phyloP scores from a whole-genome alignment of 2,888 invertebrate genomes.

The Lithophane semibrunnea region DNA sequence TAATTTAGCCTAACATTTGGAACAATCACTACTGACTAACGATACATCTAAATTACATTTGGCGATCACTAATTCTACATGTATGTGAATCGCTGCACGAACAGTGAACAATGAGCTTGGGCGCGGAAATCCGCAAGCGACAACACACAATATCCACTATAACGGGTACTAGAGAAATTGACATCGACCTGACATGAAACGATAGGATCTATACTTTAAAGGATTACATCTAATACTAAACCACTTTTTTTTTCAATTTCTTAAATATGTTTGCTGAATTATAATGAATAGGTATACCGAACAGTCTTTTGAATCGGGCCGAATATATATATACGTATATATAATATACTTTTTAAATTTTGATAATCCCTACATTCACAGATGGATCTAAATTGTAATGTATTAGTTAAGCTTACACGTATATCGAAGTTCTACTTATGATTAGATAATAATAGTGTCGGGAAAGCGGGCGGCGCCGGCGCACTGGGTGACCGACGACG shows the following conservation, averaged over 20 bases:
- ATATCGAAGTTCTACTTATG: slow-evolving; percentile 75
- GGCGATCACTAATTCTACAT: slow-evolving; percentile 88
- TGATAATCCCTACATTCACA: slow-evolving; percentile 86
- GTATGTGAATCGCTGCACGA: slow-evolving; percentile 82
- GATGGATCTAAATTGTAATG: slow-evolving; percentile 84
- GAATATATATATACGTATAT: slow-evolving; percentile 82
- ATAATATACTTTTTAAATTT: slow-evolving; percentile 76
- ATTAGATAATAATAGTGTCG: slow-evolving; percentile 70
- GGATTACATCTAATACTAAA: slow-evolving; percentile 83
- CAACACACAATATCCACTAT: slow-evolving; percentile 76
- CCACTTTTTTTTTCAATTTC: slow-evolving; percentile 75
- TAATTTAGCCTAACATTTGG: slow-evolving; percentile 89
- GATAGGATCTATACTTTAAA: slow-evolving; percentile 76
- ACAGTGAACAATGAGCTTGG: slow-evolving; percentile 69
- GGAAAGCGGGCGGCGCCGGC: slow-evolving; percentile 53
- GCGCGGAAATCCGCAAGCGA: slow-evolving; percentile 71
- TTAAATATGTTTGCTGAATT: slow-evolving; percentile 83
- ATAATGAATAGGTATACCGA: slow-evolving; percentile 92
- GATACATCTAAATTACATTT: slow-evolving; percentile 89
- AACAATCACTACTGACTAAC: slow-evolving; percentile 89
- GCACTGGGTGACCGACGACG: slow-evolving; percentile 45
- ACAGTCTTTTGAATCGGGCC: slow-evolving; percentile 93
- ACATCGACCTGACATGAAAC: slow-evolving; percentile 82
- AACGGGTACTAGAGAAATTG: slow-evolving; percentile 80
- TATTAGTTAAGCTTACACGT: slow-evolving; percentile 82